phyloP scores from a whole-genome alignment of 2,888 invertebrate species.

The Melangyna quadrimaculata region DNA sequence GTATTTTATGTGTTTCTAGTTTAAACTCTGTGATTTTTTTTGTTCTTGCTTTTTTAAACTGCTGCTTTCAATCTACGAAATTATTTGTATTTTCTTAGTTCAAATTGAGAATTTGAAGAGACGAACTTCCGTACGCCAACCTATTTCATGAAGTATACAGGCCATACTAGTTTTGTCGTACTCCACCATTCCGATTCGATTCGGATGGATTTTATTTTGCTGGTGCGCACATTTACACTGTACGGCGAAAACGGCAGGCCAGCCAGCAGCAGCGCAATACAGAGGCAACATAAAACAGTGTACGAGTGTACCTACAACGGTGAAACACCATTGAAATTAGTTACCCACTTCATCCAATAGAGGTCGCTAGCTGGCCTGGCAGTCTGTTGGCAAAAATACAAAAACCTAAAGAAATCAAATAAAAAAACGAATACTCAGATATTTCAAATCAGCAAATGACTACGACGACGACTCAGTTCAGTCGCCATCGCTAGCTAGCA shows the following conservation, averaged over 20 bases:
- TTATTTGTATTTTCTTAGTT: conserved; percentile 59
- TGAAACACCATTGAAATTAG: conserved; percentile 47
- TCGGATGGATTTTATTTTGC: conserved; percentile 46
- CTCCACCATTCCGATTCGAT: conserved; percentile 62
- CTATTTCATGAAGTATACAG: conserved; percentile 75
- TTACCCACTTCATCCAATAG: conserved; percentile 58
- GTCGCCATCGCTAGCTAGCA: conserved; percentile 32
- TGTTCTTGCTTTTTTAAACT: not conserved
- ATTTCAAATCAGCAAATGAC: conserved; percentile 16
- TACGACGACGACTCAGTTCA: conserved; percentile 59
- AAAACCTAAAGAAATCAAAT: conserved; percentile 11
- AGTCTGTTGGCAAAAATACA: conserved; percentile 54
- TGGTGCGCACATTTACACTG: conserved; percentile 63
- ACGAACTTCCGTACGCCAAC: conserved; percentile 73
- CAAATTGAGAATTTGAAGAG: conserved; percentile 53
- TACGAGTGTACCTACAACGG: conserved; percentile 38
- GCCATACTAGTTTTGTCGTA: conserved; percentile 74
- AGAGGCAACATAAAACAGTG: not conserved
- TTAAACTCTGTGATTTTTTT: not conserved
- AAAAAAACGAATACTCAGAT: conserved; percentile 28
- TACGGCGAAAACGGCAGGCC: not conserved
- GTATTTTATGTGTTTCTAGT: conserved; percentile 2
- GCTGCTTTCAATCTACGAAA: conserved; percentile 32
- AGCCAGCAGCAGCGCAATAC: conserved; percentile 26
- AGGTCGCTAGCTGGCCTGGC: conserved; percentile 55